Evolutionary conservation across 2,888 invertebrate genomes (phyloP), one percentile per base, ranked within the genome.

Genomic region (Lasioglossum pauxillum): DNA sequence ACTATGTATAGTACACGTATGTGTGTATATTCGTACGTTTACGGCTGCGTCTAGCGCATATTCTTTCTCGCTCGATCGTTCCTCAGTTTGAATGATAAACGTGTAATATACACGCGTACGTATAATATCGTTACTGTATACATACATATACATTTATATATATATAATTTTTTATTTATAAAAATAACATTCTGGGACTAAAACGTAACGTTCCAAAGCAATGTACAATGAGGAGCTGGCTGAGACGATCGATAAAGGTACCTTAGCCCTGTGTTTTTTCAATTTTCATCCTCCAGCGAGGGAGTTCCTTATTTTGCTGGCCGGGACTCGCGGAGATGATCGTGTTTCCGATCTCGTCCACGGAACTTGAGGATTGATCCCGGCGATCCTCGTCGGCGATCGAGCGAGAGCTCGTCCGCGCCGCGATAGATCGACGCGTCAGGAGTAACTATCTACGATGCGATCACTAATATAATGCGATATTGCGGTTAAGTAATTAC

Each of bases 161-260:
- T 44, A 88, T 91, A 80, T 87, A 89, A 90, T 92, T 90, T 90
- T 93, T 91, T 93, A 93, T 94, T 93, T 94, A 94, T 94, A 94
- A 94, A 94, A 94, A 95, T 94, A 94, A 94, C 93, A 93, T 94
- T 94, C 93, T 93, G 92, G 92, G 93, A 93, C 92, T 92, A 93
- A 91, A 94, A 94, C 91, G 91, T 90, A 93, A 93, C 91, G 91
- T 91, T 92, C 89, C 90, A 91, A 92, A 90, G 88, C 91, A 91
- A 91, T 91, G 86, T 91, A 91, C 91, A 92, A 77, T 87, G 88
- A 90, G 92, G 88, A 91, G 86, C 83, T 83, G 86, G 87, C 85
- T 82, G 83, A 78, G 87, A 89, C 85, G 88, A 90, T 88, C 85
- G 91, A 90, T 90, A 89, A 91, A 87, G 90, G 87, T 88, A 85